Conservation (phyloP, 2,113 vertebrate genomes). For the Stegastes partitus region DNA sequence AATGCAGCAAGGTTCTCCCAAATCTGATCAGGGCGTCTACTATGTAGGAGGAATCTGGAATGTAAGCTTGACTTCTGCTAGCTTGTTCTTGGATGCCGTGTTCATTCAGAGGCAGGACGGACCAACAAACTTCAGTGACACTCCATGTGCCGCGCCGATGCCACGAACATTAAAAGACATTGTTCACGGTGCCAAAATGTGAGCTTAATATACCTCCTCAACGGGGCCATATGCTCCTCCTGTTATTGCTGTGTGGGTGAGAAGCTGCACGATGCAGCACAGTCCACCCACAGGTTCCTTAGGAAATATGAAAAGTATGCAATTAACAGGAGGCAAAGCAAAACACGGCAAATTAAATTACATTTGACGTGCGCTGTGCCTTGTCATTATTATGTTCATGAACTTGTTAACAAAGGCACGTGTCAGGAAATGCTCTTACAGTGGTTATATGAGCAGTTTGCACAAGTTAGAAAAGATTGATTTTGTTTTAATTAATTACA, state of each 20-base stretch:
- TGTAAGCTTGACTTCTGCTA: neutral
- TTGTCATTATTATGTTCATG: neutral
- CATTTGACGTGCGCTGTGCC: neutral
- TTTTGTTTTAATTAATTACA: neutral
- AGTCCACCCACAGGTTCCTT: conserved; percentile 37
- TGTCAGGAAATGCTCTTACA: neutral
- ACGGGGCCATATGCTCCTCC: conserved; percentile 1
- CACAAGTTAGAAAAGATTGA: too few relatives aligned
- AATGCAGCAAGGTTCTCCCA: conserved; percentile 4
- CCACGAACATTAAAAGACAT: neutral
- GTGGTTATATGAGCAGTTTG: conserved; percentile 4
- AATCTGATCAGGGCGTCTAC: conserved; percentile 14
- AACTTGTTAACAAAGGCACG: neutral
- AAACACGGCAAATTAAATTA: conserved; percentile 19
- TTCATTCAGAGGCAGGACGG: too few relatives aligned
- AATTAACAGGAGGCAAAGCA: conserved; percentile 13
- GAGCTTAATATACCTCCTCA: neutral
- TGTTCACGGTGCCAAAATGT: neutral
- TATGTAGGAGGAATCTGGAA: conserved; percentile 13
- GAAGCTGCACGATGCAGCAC: conserved; percentile 12
- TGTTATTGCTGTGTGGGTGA: conserved; percentile 40
- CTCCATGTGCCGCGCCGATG: neutral
- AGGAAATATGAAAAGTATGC: conserved; percentile 8
- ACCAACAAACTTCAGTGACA: neutral
- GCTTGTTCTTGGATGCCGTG: neutral